Base-by-base conservation (phyloP, 1,140 invertebrate genomes). In the Mercenaria mercenaria region DNA sequence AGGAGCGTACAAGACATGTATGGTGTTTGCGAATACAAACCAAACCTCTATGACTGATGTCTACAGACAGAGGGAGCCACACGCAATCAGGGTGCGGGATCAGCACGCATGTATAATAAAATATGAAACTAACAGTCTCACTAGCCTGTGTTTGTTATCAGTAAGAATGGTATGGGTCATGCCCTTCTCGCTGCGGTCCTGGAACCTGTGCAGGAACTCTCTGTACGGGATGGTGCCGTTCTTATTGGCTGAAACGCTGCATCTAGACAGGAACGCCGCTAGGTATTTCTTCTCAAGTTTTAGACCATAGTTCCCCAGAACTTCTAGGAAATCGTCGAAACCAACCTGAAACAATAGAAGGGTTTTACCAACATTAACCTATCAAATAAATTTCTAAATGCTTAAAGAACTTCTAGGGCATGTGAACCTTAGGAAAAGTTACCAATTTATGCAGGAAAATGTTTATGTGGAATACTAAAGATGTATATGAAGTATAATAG, bases 161-260 rank as follows among this genome's bases (percentile, higher is more conserved):
- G 95, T 94, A 20, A 96, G 91, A 29, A 96, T 94, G 69, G 94
- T 94, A 87, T 96, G 95, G 8, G 95, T 92, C 92, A 96, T 95
- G 29, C 96, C 96, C 0, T 77, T 89, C 86, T 96, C 96, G 37
- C 94, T 94, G 47, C 96, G 88, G 91, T 96, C 95, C 93, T 96
- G 95, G 93, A 96, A 96, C 56, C 94, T 90, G 84, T 95, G 93
- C 11, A 96, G 89, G 90, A 96, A 96, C 56, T 96, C 95, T 52
- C 92, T 91, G 91, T 96, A 95, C 0, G 95, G 94, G 18, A 96
- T 92, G 13, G 88, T 89, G 0, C 94, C 94, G 47, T 94, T 92
- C 47, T 92, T 91, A 43, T 91, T 89, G 29, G 92, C 92, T 67
- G 92, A 84, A 0, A 96, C 91, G 26, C 92, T 92, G 84, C 95